Evolutionary conservation across 2,113 vertebrate genomes (phyloP), one percentile per base, ranked within the genome.

Genomic region (Egretta garzetta): DNA sequence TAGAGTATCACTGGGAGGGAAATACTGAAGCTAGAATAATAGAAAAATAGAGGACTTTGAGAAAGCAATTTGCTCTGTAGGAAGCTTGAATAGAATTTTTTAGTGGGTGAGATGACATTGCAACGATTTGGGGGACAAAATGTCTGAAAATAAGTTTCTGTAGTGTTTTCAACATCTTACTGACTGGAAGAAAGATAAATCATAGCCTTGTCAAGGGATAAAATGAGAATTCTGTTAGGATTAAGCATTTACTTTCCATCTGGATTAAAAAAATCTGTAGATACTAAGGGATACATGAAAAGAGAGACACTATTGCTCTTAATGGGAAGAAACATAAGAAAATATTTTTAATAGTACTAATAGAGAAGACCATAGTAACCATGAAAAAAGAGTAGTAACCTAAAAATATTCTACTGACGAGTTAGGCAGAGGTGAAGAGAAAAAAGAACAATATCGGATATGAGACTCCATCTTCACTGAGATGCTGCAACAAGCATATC

Each of bases 271-370:
- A 74, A 59, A 14, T 15, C 8, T 53, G 7, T 62, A 60, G 28
- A 32, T 32, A 17, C 4, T 35, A n/a, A 87, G 19, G 11, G 8
- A 45, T 37, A 27, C 0, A 0, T 62, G 35, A 16, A 77, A 1
- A 68, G 24, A 68, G 17, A 52, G 24, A 43, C 24, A 52, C 6
- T 30, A 1, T 58, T 75, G 10, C 7, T 75, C 15, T 75, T 80
- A 49, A 24, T 12, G 14, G 8, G 4, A 86, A 4, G 49, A 86
- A 86, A 53, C 1, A 23, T 32, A 84, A 76, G 17, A 63, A 56
- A 59, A 13, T 62, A 1, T 19, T 74, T 85, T 66, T 27, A 53
- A 24, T 43, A 49, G 1, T 15, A 39, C 64, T 88, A 66, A 26
- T 17, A 66, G 11, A 70, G 8, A 77, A 50, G 11, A 71, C 1